These are phyloP conservation scores for Ctena decussata DNA, from an alignment of 2,888 invertebrate species.

Conservation along the genomic window DNA sequence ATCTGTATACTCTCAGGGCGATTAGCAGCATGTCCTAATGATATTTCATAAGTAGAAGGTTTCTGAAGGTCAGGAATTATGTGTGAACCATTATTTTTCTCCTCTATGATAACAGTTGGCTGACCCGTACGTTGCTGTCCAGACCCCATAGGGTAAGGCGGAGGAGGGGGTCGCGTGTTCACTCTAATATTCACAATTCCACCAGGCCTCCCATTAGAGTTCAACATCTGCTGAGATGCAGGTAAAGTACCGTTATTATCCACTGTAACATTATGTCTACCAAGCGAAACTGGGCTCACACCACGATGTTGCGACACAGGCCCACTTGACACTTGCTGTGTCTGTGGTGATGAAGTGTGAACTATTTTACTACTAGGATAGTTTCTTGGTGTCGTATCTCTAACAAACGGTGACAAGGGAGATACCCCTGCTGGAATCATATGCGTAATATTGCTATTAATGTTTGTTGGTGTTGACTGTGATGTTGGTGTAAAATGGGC, in stretches of 20 bases:
- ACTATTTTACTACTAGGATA: slow-evolving; percentile 42
- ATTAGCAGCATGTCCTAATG: slow-evolving; percentile 35
- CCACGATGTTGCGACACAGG: slow-evolving; percentile 86
- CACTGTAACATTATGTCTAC: slow-evolving; percentile 91
- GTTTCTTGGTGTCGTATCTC: not conserved
- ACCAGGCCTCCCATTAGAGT: not conserved
- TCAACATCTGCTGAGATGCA: not conserved
- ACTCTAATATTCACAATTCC: slow-evolving; percentile 67
- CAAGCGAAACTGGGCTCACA: slow-evolving; percentile 91
- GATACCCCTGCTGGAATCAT: slow-evolving; percentile 34
- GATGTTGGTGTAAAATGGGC: slow-evolving; percentile 28
- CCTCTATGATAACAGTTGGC: slow-evolving; percentile 40
- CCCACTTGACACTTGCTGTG: slow-evolving; percentile 58
- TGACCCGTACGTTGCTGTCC: slow-evolving; percentile 18
- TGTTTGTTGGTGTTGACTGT: slow-evolving; percentile 54
- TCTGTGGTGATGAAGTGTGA: slow-evolving; percentile 55
- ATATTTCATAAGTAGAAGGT: slow-evolving; percentile 80
- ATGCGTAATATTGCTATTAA: slow-evolving; percentile 13
- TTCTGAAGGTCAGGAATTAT: slow-evolving; percentile 92
- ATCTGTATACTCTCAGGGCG: slow-evolving; percentile 48
- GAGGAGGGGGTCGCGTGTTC: slow-evolving; percentile 58
- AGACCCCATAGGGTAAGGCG: slow-evolving; percentile 49
- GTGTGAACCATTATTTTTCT: slow-evolving; percentile 15
- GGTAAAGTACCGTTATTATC: slow-evolving; percentile 34
- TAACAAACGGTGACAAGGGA: slow-evolving; percentile 35